A percentile compares a stretch with the other conserved stretches of the same genome.
phyloP scores from a whole-genome alignment of 2,888 invertebrate species.

The Cerceris ruficornis region DNA sequence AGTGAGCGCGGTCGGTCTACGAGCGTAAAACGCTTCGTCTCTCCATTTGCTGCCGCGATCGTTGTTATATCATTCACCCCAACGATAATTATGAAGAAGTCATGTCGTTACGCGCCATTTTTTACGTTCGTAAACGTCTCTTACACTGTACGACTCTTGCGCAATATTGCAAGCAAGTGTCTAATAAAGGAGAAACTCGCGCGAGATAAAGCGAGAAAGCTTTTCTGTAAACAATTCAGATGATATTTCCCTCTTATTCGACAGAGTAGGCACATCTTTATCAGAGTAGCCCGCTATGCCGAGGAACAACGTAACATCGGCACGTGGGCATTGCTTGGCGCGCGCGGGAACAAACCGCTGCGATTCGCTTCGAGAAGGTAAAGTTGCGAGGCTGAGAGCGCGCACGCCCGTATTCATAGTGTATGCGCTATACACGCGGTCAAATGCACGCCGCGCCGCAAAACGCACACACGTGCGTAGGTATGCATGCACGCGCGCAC shows the following conservation, averaged over 20 bases:
- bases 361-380: background rate
- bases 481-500: slow-evolving; percentile 9
- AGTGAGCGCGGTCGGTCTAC: too few species aligned
- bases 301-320: background rate
- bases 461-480: background rate
- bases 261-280: background rate
- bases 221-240: too few species aligned
- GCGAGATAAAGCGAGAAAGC: too few species aligned
- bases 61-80: too few species aligned
- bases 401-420: background rate
- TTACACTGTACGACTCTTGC: too few species aligned
- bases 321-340: slow-evolving; percentile 24
- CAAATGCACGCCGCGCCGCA: slow-evolving; percentile 2
- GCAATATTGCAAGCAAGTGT: too few species aligned
- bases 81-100: too few species aligned
- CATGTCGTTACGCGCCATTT: too few species aligned
- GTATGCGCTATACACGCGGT: background rate
- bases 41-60: too few species aligned
- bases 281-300: background rate
- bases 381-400: background rate
- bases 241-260: background rate
- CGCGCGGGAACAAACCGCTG: slow-evolving; percentile 20
- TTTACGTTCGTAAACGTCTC: too few species aligned
- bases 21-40: too few species aligned
- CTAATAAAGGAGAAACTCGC: too few species aligned